phyloP scores from a whole-genome alignment of 2,888 invertebrate species.

The Eugnorisma glareosa region DNA sequence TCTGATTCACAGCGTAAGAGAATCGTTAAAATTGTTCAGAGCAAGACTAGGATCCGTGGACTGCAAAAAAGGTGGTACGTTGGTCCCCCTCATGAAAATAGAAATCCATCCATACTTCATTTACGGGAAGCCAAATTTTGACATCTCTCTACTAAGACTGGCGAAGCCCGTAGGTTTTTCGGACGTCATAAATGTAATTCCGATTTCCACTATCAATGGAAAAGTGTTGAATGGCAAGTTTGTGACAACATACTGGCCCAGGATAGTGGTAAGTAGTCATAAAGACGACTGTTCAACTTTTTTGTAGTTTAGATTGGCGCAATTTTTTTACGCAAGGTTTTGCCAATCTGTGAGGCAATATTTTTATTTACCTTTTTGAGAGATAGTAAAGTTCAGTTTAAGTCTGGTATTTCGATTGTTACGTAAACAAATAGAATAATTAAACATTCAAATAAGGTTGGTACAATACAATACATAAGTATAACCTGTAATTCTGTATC shows the following conservation, averaged over 20 bases:
- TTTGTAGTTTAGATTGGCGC: neutral
- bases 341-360: neutral
- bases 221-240: constrained; percentile 79
- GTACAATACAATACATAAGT: neutral
- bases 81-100: constrained; percentile 76
- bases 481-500: neutral
- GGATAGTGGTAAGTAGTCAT: constrained; percentile 81
- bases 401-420: neutral
- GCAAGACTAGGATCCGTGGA: constrained; percentile 82
- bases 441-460: neutral
- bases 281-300: neutral
- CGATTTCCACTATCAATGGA: constrained; percentile 71
- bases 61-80: constrained; percentile 80
- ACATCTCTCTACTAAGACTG: constrained; percentile 78
- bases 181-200: constrained; percentile 75
- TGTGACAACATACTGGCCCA: constrained; percentile 83
- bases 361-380: no score
- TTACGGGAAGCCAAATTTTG: constrained; percentile 74
- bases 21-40: constrained; percentile 80
- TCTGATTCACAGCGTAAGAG: constrained; percentile 77
- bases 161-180: constrained; percentile 69
- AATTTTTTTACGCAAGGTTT: neutral
- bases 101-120: constrained; percentile 79
- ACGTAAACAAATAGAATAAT: neutral
- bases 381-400: neutral